These are phyloP conservation scores for Megalops cyprinoides DNA, from an alignment of 2,797 vertebrate genomes.

Conservation along the genomic window DNA sequence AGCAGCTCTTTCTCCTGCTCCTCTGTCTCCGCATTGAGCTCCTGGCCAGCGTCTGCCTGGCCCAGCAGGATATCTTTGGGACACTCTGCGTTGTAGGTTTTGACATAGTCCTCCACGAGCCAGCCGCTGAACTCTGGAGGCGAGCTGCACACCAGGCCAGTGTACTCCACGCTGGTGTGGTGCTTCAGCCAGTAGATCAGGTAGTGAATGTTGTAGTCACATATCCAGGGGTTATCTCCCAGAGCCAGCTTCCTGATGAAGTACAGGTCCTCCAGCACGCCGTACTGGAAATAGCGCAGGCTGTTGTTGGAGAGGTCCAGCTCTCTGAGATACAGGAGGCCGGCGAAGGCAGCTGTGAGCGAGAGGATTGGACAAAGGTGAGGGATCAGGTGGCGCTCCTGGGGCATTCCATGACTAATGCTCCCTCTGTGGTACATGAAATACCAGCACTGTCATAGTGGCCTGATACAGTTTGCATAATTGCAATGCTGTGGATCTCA, in stretches of 20 bases:
- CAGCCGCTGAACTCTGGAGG: conserved; percentile 91
- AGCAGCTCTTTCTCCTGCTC: conserved; percentile 69
- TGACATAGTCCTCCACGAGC: conserved; percentile 89
- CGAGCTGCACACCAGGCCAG: conserved; percentile 83
- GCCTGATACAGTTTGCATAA: neutral
- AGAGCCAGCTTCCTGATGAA: conserved; percentile 87
- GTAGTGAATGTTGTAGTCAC: conserved; percentile 98
- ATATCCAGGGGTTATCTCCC: conserved; percentile 92
- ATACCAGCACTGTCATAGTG: neutral
- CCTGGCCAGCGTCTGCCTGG: conserved; percentile 67
- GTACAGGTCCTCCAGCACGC: conserved; percentile 93
- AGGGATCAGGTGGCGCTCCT: neutral
- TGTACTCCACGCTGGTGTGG: conserved; percentile 84
- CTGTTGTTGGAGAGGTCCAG: conserved; percentile 95
- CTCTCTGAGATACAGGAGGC: conserved; percentile 87
- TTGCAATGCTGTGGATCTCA: neutral
- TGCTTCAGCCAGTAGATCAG: conserved; percentile 96
- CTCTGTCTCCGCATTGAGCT: conserved; percentile 70
- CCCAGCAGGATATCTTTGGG: conserved; percentile 84
- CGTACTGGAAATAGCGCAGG: conserved; percentile 88
- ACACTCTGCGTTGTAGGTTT: conserved; percentile 95
- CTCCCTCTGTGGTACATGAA: no score
- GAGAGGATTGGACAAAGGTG: neutral
- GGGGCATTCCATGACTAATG: neutral
- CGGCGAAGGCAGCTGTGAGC: conserved; percentile 84